phyloP scores from a whole-genome alignment of 92 coral and sea anemone genomes.

The Palythoa grandiflora region DNA sequence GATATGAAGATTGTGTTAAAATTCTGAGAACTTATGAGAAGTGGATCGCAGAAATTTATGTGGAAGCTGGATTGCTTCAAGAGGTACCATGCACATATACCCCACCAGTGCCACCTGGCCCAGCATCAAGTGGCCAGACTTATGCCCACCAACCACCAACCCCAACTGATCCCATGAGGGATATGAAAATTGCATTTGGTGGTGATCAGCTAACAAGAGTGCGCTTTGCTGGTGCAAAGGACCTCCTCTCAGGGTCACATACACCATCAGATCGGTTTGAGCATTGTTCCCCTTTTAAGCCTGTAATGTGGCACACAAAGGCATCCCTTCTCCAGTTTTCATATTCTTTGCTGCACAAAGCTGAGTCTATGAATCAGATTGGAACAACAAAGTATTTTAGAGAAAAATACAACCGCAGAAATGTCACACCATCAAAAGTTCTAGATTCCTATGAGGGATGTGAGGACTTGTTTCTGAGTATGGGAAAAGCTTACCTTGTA shows the following conservation, averaged over 20 bases:
- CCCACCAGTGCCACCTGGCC: constrained; percentile 66
- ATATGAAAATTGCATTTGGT: neutral
- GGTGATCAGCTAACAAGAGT: constrained; percentile 47
- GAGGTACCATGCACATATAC: constrained; percentile 56
- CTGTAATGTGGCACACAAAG: neutral
- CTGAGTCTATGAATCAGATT: neutral
- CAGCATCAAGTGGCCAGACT: no score
- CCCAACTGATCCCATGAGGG: constrained; percentile 67
- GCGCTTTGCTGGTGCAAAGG: constrained; percentile 67
- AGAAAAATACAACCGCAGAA: constrained; percentile 29
- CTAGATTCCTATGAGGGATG: constrained; percentile 34
- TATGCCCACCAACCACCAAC: constrained; percentile 54
- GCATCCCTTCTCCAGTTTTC: neutral
- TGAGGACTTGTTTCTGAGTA: constrained; percentile 39
- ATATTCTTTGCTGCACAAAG: neutral
- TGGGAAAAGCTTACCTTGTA: constrained; percentile 64
- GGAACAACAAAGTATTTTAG: constrained; percentile 44
- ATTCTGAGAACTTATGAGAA: constrained; percentile 60
- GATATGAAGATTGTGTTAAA: constrained; percentile 69
- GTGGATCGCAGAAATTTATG: constrained; percentile 68
- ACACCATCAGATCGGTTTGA: neutral
- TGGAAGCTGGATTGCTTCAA: constrained; percentile 64
- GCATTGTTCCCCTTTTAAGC: constrained; percentile 3
- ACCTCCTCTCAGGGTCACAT: constrained; percentile 48
- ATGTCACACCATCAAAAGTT: constrained; percentile 15